These are phyloP conservation scores for Myotis lucifugus DNA, from an alignment of 2,113 vertebrate species.

Conservation along the genomic window DNA sequence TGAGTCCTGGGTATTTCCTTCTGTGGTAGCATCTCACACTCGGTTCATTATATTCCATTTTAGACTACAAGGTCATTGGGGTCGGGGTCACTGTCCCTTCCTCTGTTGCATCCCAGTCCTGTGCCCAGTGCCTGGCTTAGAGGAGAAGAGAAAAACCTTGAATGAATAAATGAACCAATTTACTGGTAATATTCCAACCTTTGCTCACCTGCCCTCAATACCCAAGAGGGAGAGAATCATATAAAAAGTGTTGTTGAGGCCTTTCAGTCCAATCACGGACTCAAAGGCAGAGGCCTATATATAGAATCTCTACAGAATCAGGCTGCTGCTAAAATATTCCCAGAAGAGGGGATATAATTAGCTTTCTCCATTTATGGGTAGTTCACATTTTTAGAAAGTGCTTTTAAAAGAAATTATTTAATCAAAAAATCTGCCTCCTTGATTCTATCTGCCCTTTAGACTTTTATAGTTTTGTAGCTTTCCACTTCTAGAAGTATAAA, in stretches of 20 bases:
- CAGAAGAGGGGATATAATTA: conserved; percentile 64
- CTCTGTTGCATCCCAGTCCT: not conserved
- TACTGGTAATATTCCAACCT: not conserved
- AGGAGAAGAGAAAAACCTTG: not conserved
- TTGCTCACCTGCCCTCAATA: not conserved
- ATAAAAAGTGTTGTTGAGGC: not conserved
- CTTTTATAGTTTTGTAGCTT: conserved; percentile 40
- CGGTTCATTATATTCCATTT: not conserved
- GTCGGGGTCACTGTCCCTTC: not conserved
- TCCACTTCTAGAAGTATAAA: conserved; percentile 16
- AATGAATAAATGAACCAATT: not conserved
- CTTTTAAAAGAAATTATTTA: not conserved
- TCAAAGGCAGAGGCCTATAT: conserved; percentile 54
- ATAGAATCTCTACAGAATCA: conserved; percentile 44
- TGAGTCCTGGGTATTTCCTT: not conserved
- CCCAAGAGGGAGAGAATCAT: not conserved
- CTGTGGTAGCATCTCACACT: not conserved
- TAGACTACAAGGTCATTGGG: not conserved
- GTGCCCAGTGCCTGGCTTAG: not conserved
- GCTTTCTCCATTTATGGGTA: conserved; percentile 75
- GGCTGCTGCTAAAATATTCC: conserved; percentile 59
- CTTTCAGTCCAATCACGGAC: conserved; percentile 27
- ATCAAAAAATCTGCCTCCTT: conserved; percentile 59
- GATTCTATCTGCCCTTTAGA: conserved; percentile 39
- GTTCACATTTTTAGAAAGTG: conserved; percentile 75